Evolutionary conservation across 2,797 vertebrate genomes (phyloP).

Genomic region (Sebastes iracundus): DNA sequence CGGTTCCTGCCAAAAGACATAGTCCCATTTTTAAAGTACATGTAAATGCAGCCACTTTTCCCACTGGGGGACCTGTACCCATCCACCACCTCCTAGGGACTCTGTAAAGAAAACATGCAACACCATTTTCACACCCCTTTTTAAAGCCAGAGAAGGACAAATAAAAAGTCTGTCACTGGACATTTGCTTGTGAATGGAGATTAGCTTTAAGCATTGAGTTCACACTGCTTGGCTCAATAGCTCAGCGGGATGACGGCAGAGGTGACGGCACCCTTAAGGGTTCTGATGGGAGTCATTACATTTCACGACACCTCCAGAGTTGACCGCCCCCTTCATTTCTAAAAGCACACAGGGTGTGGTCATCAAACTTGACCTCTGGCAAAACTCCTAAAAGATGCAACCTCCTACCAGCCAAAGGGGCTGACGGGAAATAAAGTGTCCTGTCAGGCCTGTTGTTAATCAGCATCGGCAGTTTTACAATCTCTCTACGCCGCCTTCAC

Average conservation of each 20-base stretch:
- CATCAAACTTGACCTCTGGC: slow-evolving; percentile 51
- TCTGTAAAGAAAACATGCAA: slow-evolving; percentile 16
- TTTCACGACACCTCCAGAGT: slow-evolving; percentile 49
- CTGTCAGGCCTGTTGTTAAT: slow-evolving; percentile 44
- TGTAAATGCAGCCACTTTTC: slow-evolving; percentile 21
- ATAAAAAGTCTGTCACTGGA: slow-evolving; percentile 35
- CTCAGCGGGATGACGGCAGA: slow-evolving; percentile 58
- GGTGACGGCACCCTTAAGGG: slow-evolving; percentile 41
- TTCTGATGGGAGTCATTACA: slow-evolving; percentile 56
- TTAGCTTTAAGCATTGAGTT: slow-evolving; percentile 40
- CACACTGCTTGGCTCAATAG: slow-evolving; percentile 51
- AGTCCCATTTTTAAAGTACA: background rate
- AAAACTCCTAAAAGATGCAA: slow-evolving; percentile 36
- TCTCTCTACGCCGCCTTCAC: slow-evolving; percentile 17
- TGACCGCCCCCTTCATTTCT: slow-evolving; percentile 46
- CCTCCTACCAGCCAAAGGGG: slow-evolving; percentile 25
- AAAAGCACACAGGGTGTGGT: background rate
- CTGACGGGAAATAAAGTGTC: slow-evolving; percentile 40
- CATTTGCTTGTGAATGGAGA: slow-evolving; percentile 72
- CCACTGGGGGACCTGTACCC: background rate
- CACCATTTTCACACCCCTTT: slow-evolving; percentile 38
- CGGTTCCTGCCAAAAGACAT: background rate
- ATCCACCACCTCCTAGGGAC: slow-evolving; percentile 10
- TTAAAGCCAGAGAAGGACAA: slow-evolving; percentile 22
- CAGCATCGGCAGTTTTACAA: slow-evolving; percentile 36